These are phyloP conservation scores for Coptotermes formosanus DNA, from an alignment of 1,140 invertebrate species.

Conservation along the genomic window DNA sequence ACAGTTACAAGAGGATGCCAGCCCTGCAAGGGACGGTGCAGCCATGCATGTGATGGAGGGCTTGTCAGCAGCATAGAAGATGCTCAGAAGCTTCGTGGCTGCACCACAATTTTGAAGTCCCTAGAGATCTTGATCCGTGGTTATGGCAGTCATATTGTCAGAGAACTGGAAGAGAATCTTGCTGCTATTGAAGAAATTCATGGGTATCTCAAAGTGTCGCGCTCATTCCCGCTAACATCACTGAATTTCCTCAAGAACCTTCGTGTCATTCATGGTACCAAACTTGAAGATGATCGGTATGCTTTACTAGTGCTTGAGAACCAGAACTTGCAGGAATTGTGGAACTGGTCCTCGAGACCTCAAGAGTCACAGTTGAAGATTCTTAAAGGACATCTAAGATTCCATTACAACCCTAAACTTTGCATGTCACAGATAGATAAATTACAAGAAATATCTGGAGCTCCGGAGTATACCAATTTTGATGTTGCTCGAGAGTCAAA, in stretches of 20 bases:
- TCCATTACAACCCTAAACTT: slow-evolving; percentile 75
- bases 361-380: slow-evolving; percentile 50
- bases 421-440: slow-evolving; percentile 65
- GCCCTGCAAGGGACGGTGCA: slow-evolving; percentile 41
- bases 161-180: slow-evolving; percentile 59
- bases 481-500: slow-evolving; percentile 65
- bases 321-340: slow-evolving; percentile 65
- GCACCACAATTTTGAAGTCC: slow-evolving; percentile 59
- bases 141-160: slow-evolving; percentile 53
- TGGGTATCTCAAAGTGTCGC: slow-evolving; percentile 58
- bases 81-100: slow-evolving; percentile 48
- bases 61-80: slow-evolving; percentile 45
- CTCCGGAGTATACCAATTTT: slow-evolving; percentile 45
- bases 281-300: slow-evolving; percentile 49
- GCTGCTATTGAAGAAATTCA: slow-evolving; percentile 59
- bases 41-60: slow-evolving; percentile 44
- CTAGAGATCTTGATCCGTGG: slow-evolving; percentile 60
- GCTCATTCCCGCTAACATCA: slow-evolving; percentile 59
- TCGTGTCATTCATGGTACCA: slow-evolving; percentile 54
- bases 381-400: slow-evolving; percentile 60
- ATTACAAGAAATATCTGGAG: slow-evolving; percentile 51
- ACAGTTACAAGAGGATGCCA: slow-evolving; percentile 36
- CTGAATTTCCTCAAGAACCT: slow-evolving; percentile 62
- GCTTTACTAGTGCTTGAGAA: slow-evolving; percentile 65
- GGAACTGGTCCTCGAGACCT: slow-evolving; percentile 44